phyloP scores from a whole-genome alignment of 2,113 vertebrate species.

The Monopterus albus region DNA sequence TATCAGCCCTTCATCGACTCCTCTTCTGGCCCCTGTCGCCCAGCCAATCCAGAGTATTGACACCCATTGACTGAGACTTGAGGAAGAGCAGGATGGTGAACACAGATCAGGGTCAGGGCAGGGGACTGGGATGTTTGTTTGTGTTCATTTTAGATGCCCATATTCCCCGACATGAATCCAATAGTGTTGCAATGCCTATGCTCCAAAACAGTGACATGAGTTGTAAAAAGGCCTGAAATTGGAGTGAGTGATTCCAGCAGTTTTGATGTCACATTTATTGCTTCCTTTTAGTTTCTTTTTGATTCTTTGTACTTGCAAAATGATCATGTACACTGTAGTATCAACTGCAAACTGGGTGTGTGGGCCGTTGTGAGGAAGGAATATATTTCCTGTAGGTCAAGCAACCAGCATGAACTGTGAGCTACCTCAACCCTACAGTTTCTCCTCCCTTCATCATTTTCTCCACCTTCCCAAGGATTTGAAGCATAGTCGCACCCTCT shows the following conservation, averaged over 20 bases:
- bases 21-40: conserved; percentile 67
- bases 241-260: conserved; percentile 61
- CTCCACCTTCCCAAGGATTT: conserved; percentile 76
- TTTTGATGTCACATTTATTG: conserved; percentile 61
- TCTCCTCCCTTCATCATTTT: conserved; percentile 48
- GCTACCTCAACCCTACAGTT: conserved; percentile 61
- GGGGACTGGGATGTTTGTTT: conserved; percentile 36
- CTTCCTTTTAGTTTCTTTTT: conserved; percentile 41
- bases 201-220: conserved; percentile 68
- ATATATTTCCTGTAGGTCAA: conserved; percentile 56
- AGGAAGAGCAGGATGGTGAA: conserved; percentile 79
- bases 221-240: conserved; percentile 62
- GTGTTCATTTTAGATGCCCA: conserved; percentile 37
- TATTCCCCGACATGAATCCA: conserved; percentile 51
- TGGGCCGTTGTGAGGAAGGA: conserved; percentile 21
- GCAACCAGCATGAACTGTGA: conserved; percentile 50
- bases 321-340: not conserved
- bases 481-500: conserved; percentile 78
- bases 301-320: conserved; percentile 27
- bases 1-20: conserved; percentile 82
- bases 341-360: not conserved
- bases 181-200: conserved; percentile 63
- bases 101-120: conserved; percentile 77
- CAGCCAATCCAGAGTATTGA: conserved; percentile 77
- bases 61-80: conserved; percentile 80